Percentiles rank a stretch among this genome's conserved stretches.
These are phyloP conservation scores for Auanema sp. DNA, from an alignment of 2,888 invertebrate species.

Conservation along the genomic window DNA sequence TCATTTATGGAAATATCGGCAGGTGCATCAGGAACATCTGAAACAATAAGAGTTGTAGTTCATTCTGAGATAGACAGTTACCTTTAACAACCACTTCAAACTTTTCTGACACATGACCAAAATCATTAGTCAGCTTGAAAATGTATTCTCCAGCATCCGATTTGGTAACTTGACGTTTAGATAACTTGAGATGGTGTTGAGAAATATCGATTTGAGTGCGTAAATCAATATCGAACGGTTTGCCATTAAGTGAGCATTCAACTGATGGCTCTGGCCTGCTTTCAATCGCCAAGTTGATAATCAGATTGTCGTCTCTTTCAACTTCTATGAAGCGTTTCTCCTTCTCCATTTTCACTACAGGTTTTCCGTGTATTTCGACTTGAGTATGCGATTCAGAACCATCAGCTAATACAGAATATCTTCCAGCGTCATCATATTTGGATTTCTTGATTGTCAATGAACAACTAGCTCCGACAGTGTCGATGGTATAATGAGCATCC, in stretches of 20 bases:
- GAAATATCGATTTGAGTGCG: constrained; percentile 48
- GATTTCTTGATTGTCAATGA: constrained; percentile 58
- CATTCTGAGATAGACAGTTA: not conserved
- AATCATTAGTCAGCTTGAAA: constrained; percentile 54
- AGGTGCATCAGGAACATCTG: constrained; percentile 55
- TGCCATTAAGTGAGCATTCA: constrained; percentile 48
- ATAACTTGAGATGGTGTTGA: constrained; percentile 34
- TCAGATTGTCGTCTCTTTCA: constrained; percentile 53
- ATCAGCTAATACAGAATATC: constrained; percentile 55
- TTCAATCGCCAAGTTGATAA: constrained; percentile 44
- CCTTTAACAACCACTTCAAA: constrained; percentile 40
- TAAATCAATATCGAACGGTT: constrained; percentile 48
- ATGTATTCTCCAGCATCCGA: constrained; percentile 60
- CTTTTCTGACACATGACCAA: constrained; percentile 50
- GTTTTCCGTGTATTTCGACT: constrained; percentile 51
- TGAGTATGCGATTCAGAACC: constrained; percentile 50
- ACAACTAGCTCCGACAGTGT: constrained; percentile 35
- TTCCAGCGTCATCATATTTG: constrained; percentile 56
- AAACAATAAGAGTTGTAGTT: no score
- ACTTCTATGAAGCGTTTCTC: constrained; percentile 20
- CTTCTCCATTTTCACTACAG: constrained; percentile 37
- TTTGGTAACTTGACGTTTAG: constrained; percentile 43
- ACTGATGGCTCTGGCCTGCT: constrained; percentile 57
- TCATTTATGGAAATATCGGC: constrained; percentile 47
- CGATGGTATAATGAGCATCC: constrained; percentile 33